Conservation (phyloP, 2,113 vertebrate species). For the Cryptoleucopteryx plumbea region DNA sequence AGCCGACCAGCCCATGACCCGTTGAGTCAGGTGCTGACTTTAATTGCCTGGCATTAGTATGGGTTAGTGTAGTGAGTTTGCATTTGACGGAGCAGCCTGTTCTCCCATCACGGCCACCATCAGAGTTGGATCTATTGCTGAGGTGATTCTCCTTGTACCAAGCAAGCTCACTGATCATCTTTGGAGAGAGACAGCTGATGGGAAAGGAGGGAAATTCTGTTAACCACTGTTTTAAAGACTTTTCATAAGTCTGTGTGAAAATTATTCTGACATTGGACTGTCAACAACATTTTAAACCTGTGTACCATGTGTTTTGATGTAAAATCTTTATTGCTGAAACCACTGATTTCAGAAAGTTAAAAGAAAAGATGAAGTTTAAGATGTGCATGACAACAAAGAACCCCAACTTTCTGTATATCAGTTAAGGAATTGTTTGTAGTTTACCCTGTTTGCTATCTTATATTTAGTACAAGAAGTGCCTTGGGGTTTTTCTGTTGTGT, state of each 20-base stretch:
- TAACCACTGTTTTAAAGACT: not conserved
- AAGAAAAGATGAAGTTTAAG: not conserved
- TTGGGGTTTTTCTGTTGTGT: not conserved
- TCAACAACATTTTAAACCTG: not conserved
- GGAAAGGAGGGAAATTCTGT: not conserved
- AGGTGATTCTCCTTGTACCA: not conserved
- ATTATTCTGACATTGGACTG: not conserved
- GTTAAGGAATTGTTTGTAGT: conserved; percentile 12
- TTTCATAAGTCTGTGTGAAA: not conserved
- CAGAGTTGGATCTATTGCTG: not conserved
- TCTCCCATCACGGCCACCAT: accelerated
- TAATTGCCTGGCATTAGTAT: not conserved
- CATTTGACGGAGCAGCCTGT: not conserved
- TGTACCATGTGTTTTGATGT: not conserved
- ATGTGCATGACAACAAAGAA: not conserved
- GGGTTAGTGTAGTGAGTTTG: not conserved
- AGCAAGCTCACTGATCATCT: not conserved
- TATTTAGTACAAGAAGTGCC: not conserved
- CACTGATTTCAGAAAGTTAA: not conserved
- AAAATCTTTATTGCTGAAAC: not conserved
- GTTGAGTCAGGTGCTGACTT: not conserved
- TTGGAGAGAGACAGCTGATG: not conserved
- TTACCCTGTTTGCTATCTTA: not conserved
- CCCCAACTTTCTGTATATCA: not conserved
- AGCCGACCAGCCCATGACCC: not conserved